Percentiles rank a stretch among this genome's conserved stretches.
Conservation (phyloP, 2,113 vertebrate genomes). For the Xenus cinereus region DNA sequence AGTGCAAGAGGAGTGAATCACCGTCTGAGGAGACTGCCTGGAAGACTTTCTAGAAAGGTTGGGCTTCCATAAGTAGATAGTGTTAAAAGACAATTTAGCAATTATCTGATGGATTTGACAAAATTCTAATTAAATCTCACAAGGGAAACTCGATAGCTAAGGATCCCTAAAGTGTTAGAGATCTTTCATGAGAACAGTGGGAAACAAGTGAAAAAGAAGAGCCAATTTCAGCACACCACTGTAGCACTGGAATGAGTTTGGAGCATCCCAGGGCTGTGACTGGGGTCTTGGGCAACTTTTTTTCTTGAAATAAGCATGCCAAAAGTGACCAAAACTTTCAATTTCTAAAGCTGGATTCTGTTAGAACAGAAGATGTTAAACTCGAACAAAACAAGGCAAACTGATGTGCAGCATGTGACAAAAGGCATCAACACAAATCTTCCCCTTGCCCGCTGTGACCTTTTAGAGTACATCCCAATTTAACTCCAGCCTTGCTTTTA, state of each 20-base stretch:
- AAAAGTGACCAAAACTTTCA: neutral
- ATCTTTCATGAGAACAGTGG: neutral
- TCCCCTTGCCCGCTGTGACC: neutral
- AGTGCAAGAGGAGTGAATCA: neutral
- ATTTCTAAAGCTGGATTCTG: neutral
- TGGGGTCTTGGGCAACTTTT: rapidly evolving
- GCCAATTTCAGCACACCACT: neutral
- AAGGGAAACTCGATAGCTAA: neutral
- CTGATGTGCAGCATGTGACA: neutral
- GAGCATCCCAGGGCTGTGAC: neutral
- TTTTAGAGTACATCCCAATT: neutral
- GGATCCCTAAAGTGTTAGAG: neutral
- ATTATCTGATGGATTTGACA: neutral
- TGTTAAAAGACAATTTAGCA: neutral
- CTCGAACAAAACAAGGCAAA: neutral
- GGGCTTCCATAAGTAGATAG: neutral
- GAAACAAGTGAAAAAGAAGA: neutral
- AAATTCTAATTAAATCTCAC: neutral
- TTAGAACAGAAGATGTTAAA: neutral
- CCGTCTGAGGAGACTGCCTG: neutral
- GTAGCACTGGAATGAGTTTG: neutral
- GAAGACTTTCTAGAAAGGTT: neutral
- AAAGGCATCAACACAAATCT: neutral
- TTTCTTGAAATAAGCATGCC: neutral
- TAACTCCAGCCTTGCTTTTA: neutral